Evolutionary conservation across 2,888 invertebrate genomes (phyloP).

Genomic region (Lucinisca nassula): DNA sequence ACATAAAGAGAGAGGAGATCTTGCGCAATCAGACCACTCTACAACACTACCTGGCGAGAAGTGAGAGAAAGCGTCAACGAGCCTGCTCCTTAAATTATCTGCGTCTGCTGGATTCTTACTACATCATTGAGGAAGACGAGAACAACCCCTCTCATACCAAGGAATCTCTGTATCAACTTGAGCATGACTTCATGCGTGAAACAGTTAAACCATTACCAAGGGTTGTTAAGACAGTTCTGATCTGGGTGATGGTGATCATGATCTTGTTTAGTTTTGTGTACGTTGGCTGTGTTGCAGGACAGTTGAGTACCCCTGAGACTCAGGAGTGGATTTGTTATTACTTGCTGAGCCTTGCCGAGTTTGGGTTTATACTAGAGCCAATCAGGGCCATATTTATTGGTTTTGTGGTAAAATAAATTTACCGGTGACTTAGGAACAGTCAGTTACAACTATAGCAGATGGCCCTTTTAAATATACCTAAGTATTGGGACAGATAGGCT

Average conservation of each 20-base stretch:
- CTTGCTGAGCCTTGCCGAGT: conserved; percentile 27
- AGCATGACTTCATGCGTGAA: conserved; percentile 56
- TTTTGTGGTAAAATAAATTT: too few species aligned
- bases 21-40: conserved; percentile 32
- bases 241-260: conserved; percentile 20
- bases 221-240: conserved; percentile 38
- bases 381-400: conserved; percentile 43
- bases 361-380: conserved; percentile 55
- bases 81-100: conserved; percentile 1
- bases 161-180: conserved; percentile 60
- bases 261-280: conserved; percentile 33
- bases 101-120: neutral
- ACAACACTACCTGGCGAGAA: conserved; percentile 35
- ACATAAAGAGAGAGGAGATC: conserved; percentile 22
- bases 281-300: conserved; percentile 48
- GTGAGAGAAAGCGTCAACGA: conserved; percentile 20
- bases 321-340: conserved; percentile 65
- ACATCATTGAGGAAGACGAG: neutral
- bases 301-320: conserved; percentile 51
- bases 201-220: conserved; percentile 36
- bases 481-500: too few species aligned
- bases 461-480: too few species aligned
- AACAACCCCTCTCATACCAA: conserved; percentile 48
- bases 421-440: too few species aligned
- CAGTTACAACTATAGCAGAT: too few species aligned